phyloP scores from a whole-genome alignment of 2,888 invertebrate species.

The Diadegma fenestrale region DNA sequence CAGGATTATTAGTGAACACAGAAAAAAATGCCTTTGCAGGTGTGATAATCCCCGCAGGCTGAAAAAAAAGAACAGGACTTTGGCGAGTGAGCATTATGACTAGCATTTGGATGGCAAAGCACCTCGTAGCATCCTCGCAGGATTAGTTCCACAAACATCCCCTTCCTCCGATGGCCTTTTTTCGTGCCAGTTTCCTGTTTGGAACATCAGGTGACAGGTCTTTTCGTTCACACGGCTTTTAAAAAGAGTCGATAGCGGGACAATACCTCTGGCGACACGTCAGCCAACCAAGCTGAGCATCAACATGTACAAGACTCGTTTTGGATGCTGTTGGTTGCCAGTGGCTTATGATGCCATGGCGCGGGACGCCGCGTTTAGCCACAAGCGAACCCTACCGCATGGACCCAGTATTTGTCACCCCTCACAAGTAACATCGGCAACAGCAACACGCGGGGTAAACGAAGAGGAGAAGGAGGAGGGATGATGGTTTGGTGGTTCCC shows the following conservation, averaged over 20 bases:
- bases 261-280: slow-evolving; percentile 16
- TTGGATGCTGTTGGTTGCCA: slow-evolving; percentile 37
- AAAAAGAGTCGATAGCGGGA: slow-evolving; percentile 19
- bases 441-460: slow-evolving; percentile 48
- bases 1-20: slow-evolving; percentile 45
- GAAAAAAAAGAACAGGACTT: slow-evolving; percentile 15
- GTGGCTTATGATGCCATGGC: slow-evolving; percentile 52
- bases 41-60: slow-evolving; percentile 30
- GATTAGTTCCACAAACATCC: slow-evolving; percentile 36
- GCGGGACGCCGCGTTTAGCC: slow-evolving; percentile 29
- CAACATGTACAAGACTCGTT: slow-evolving; percentile 20
- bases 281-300: slow-evolving; percentile 19
- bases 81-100: slow-evolving; percentile 16
- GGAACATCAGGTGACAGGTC: slow-evolving; percentile 23
- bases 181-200: slow-evolving; percentile 41
- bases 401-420: slow-evolving; percentile 47
- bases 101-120: slow-evolving; percentile 14
- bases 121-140: slow-evolving; percentile 31
- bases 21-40: slow-evolving; percentile 46
- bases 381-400: slow-evolving; percentile 26
- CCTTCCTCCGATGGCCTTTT: neutral
- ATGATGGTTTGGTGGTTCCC: slow-evolving; percentile 61
- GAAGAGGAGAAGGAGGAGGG: slow-evolving; percentile 4
- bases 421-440: slow-evolving; percentile 48
- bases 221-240: slow-evolving; percentile 48